Evolutionary conservation across 2,888 invertebrate genomes (phyloP), one percentile per base, ranked within the genome.

Genomic region (Ctenicera cuprea): DNA sequence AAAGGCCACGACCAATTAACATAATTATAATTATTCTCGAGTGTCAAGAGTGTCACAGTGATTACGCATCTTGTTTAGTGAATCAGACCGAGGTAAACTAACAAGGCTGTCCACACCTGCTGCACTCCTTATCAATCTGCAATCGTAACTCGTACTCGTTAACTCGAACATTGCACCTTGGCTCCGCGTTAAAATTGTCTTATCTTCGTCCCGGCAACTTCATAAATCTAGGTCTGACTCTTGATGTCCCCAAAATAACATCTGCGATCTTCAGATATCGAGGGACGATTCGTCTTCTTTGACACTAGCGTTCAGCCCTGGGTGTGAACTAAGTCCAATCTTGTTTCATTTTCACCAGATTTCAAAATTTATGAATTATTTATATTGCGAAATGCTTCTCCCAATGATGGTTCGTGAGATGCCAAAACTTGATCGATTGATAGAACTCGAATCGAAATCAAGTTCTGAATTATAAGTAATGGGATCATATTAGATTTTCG

Each of bases 271-370:
- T 74, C 50, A 80, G 81, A 81, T 82, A 80, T 74, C 75, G 72
- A 70, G 78, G 71, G 75, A 71, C 80, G 78, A 83, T 83, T 80
- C 81, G 79, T 81, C 82, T 81, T 82, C 54, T 59, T 83, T 81
- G 82, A 81, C 82, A 76, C 77, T 79, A 79, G 70, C 76, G 76
- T 75, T 79, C 72, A 77, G 71, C 37, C 61, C 74, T 73, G 61
- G 74, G 73, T 71, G 68, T 57, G 68, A 68, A 68, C 63, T 45
- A 14, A 16, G 22, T 30, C 43, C 26, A 48, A 63, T 52, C 30
- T 52, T 18, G 70, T 52, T 41, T 69, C 48, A 57, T 52, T 71
- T 64, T 57, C 30, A 14, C 14, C 41, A 41, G 45, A 64, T 71
- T 62, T 50, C 59, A 18, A 67, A 64, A 62, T 73, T 72, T 68